phyloP scores from a whole-genome alignment of 2,888 invertebrate genomes.

The Hypercompe scribonia region DNA sequence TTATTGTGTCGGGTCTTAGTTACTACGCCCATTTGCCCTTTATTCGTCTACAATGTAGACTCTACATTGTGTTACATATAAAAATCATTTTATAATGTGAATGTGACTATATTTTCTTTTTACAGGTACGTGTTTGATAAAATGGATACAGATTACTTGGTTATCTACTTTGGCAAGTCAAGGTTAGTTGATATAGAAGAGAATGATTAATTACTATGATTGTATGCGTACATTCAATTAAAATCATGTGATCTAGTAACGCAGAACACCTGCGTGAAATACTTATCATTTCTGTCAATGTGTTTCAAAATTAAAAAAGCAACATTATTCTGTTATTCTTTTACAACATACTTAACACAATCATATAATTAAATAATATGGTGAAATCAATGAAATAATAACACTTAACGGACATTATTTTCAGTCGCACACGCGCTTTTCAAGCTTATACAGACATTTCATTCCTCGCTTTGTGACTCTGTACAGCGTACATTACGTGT shows the following conservation, averaged over 20 bases:
- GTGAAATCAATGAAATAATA: not conserved
- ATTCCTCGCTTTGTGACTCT: slow-evolving; percentile 49
- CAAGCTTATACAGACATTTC: slow-evolving; percentile 62
- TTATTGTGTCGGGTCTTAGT: slow-evolving; percentile 61
- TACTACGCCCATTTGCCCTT: slow-evolving; percentile 59
- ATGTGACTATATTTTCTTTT: slow-evolving; percentile 47
- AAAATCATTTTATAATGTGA: slow-evolving; percentile 56
- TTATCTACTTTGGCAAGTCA: slow-evolving; percentile 27
- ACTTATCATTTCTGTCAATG: no score
- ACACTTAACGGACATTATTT: slow-evolving; percentile 30
- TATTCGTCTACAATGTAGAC: no score
- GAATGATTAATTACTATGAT: not conserved
- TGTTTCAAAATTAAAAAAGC: no score
- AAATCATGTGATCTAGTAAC: not conserved
- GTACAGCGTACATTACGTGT: slow-evolving; percentile 37
- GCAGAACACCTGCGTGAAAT: not conserved
- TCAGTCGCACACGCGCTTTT: slow-evolving; percentile 54
- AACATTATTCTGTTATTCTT: no score
- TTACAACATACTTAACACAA: not conserved
- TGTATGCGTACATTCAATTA: not conserved
- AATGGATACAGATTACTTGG: slow-evolving; percentile 26
- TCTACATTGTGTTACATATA: slow-evolving; percentile 63
- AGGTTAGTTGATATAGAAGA: slow-evolving; percentile 25
- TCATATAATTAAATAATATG: not conserved
- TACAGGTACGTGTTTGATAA: slow-evolving; percentile 69